Percentiles rank a stretch among this genome's conserved stretches.
Conservation (phyloP, 1,140 invertebrate species). For the Calephelis virginiensis region DNA sequence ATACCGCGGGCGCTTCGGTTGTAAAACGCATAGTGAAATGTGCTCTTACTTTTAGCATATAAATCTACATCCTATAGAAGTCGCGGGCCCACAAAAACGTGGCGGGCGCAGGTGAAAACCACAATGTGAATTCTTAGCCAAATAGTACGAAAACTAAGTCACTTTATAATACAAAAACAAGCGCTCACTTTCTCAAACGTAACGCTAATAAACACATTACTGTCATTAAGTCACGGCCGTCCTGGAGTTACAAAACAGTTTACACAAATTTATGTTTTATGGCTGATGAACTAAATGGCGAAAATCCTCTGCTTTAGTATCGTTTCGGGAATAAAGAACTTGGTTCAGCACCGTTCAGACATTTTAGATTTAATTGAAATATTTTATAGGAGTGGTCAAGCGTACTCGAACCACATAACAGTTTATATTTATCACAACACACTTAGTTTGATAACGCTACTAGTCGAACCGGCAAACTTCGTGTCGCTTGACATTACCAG, state of each 20-base stretch:
- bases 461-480: too few relatives aligned
- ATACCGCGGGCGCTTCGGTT: too few relatives aligned
- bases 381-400: background rate
- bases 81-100: too few relatives aligned
- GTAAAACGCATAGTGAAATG: too few relatives aligned
- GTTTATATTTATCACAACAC: background rate
- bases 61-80: too few relatives aligned
- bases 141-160: too few relatives aligned
- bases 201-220: conserved; percentile 14
- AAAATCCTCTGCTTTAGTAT: conserved; percentile 14
- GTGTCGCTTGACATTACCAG: too few relatives aligned
- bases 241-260: conserved; percentile 1
- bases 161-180: background rate
- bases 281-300: conserved; percentile 9
- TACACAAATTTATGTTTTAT: conserved; percentile 18
- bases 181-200: background rate
- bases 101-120: too few relatives aligned
- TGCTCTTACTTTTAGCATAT: too few relatives aligned
- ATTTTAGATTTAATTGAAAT: conserved; percentile 1
- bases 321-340: conserved; percentile 9
- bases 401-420: background rate
- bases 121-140: too few relatives aligned
- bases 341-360: conserved; percentile 1
- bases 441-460: too few relatives aligned
- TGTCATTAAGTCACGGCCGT: conserved; percentile 5